phyloP scores from a whole-genome alignment of 2,797 vertebrate genomes.

The Alauda arvensis region DNA sequence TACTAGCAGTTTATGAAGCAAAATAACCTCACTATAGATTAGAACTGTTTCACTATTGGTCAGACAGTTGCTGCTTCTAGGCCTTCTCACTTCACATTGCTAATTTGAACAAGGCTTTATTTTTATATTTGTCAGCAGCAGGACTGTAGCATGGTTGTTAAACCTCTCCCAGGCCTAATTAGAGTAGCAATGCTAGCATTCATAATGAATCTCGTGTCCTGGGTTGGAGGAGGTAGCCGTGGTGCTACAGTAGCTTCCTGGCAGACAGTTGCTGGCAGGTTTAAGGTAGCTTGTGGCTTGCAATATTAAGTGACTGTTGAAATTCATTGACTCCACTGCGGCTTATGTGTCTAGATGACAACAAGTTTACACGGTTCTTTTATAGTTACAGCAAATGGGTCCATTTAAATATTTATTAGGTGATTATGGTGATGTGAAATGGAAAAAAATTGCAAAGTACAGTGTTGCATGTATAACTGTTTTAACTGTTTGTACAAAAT shows the following conservation, averaged over 20 bases:
- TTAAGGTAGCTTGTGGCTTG: constrained; percentile 81
- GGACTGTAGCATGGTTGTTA: constrained; percentile 92
- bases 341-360: constrained; percentile 87
- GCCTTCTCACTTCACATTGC: constrained; percentile 87
- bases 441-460: constrained; percentile 73
- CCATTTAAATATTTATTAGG: constrained; percentile 84
- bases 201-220: constrained; percentile 84
- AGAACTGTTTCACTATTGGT: constrained; percentile 75
- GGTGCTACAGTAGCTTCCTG: constrained; percentile 81
- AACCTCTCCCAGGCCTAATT: constrained; percentile 91
- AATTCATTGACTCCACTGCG: constrained; percentile 84
- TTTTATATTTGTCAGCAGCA: constrained; percentile 89
- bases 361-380: constrained; percentile 84
- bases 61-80: constrained; percentile 80
- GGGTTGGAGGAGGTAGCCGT: constrained; percentile 72
- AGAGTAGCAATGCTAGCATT: constrained; percentile 90
- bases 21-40: constrained; percentile 88
- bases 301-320: constrained; percentile 88
- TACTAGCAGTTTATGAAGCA: constrained; percentile 85
- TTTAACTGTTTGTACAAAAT: constrained; percentile 72
- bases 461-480: constrained; percentile 69
- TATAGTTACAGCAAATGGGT: constrained; percentile 80
- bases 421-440: constrained; percentile 82
- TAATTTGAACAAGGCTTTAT: constrained; percentile 95
- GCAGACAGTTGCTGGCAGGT: constrained; percentile 80